A percentile compares a stretch with the other conserved stretches of the same genome.
Conservation (phyloP, 53 echinoderm and acorn worm species). For the Actinopyga echinites region DNA sequence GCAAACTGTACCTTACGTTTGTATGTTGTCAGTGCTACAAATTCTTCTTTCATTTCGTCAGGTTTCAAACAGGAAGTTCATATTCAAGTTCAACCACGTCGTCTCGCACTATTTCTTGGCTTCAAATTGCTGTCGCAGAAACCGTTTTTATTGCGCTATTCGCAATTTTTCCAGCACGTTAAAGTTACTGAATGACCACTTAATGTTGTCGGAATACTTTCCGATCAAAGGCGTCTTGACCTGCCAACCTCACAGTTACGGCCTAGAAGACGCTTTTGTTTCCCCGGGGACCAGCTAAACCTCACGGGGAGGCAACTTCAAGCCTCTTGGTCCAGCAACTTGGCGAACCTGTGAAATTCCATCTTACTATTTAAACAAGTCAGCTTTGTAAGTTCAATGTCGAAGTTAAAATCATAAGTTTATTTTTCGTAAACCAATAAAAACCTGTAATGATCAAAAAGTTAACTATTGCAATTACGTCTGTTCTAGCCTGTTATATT, state of each 20-base stretch:
- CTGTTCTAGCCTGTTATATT: too few species aligned
- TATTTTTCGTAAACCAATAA: too few species aligned
- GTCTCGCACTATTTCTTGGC: not conserved
- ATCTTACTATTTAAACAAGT: too few species aligned
- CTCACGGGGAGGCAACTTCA: constrained; percentile 22
- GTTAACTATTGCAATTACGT: too few species aligned
- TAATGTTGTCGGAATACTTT: constrained; percentile 15
- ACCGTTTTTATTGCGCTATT: constrained; percentile 27
- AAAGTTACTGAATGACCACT: constrained; percentile 35
- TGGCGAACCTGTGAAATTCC: too few species aligned
- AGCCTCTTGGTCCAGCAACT: too few species aligned
- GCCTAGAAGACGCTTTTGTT: not conserved
- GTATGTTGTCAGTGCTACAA: too few species aligned
- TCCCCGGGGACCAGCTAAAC: constrained; percentile 14
- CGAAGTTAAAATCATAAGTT: too few species aligned
- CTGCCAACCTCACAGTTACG: constrained; percentile 29
- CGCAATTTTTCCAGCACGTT: constrained; percentile 30
- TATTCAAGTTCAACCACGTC: not conserved
- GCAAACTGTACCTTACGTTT: too few species aligned
- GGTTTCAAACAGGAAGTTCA: not conserved
- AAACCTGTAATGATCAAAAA: too few species aligned
- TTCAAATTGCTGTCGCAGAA: not conserved
- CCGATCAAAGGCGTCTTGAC: constrained; percentile 22
- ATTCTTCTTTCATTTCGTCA: too few species aligned
- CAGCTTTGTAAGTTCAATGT: too few species aligned